Evolutionary conservation across 2,888 invertebrate genomes (phyloP), one percentile per base, ranked within the genome.

Genomic region (Cephus rjabovi): DNA sequence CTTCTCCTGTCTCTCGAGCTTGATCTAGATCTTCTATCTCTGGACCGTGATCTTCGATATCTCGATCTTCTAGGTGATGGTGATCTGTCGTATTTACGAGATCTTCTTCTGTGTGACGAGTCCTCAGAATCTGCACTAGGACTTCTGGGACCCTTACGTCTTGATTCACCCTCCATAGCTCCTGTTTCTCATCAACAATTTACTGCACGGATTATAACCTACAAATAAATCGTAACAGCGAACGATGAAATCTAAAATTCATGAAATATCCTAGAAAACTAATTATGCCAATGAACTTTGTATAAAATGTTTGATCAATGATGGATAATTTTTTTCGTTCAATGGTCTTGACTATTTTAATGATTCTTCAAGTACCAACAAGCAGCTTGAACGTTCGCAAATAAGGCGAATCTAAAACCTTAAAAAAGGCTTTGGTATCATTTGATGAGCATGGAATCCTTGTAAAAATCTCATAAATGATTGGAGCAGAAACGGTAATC

Each of bases 31-130:
- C 90, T 85, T 80, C 90, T 83, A 69, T 89, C 90, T 73, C 90
- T 84, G 0, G 90, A 90, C 4, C 90, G 82, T 0, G 91, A 91
- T 73, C 91, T 86, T 34, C 90, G 85, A 56, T 91, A 91, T 76
- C 91, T 85, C 4, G 86, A 85, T 78, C 91, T 85, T 77, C 91
- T 88, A 0, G 91, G 91, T 0, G 89, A 88, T 9, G 86, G 86
- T 9, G 90, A 91, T 23, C 90, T 84, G 34, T 91, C 91, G 40
- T 91, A 91, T 70, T 91, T 91, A 23, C 90, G 85, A 3, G 89
- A 86, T 78, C 89, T 82, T 77, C 90, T 87, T 74, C 90, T 85
- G 74, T 89, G 89, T 15, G 89, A 84, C 30, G 91, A 91, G 34
- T 90, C 90, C 4, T 91, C 91, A 0, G 90, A 90, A 71, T 90